A percentile compares a stretch with the other conserved stretches of the same genome.
Conservation (phyloP, 2,113 vertebrate genomes). For the Formicarius rufipectus region DNA sequence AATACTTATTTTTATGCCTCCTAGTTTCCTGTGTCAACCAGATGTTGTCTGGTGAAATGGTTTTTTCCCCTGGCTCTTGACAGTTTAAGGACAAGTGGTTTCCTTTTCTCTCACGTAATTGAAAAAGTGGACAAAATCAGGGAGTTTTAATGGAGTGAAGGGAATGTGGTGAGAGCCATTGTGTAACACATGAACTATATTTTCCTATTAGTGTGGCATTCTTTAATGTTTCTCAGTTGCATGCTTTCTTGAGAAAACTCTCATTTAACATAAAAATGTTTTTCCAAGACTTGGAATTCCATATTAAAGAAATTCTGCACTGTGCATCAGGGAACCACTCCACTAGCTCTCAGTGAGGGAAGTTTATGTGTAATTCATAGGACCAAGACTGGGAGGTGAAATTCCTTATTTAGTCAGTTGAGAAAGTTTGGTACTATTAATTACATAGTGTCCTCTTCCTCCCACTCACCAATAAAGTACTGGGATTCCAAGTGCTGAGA, state of each 20-base stretch:
- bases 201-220: neutral
- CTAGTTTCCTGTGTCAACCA: neutral
- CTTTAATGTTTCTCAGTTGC: neutral
- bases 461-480: neutral
- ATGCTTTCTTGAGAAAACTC: neutral
- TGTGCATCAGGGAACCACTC: neutral
- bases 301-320: neutral
- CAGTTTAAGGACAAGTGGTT: neutral
- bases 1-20: conserved; percentile 7
- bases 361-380: neutral
- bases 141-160: neutral
- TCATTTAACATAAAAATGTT: neutral
- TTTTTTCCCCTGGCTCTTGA: neutral
- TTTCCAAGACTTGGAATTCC: neutral
- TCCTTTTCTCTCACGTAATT: neutral
- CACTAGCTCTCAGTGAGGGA: neutral
- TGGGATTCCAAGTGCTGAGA: neutral
- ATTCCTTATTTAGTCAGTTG: neutral
- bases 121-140: neutral
- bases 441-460: neutral
- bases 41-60: neutral
- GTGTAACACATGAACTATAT: neutral
- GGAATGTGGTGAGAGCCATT: neutral
- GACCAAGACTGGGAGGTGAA: neutral
- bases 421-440: neutral